Conservation (phyloP, 2,888 invertebrate genomes). For the Galerucella pusilla region DNA sequence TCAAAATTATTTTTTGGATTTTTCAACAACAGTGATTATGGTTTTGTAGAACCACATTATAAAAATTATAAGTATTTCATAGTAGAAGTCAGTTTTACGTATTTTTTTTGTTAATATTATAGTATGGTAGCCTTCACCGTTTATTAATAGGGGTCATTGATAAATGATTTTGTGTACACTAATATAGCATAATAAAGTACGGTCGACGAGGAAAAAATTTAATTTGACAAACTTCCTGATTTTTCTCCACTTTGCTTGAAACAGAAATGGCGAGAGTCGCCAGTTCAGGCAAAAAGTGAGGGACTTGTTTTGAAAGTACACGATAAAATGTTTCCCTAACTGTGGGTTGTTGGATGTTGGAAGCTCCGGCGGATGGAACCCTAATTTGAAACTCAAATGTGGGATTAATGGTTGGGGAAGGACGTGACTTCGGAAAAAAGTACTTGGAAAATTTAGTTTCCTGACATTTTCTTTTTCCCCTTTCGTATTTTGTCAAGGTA, state of each 20-base stretch:
- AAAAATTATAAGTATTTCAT: no score
- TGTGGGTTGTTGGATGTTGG: constrained; percentile 22
- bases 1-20: no score
- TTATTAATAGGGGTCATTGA: no score
- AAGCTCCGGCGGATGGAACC: constrained; percentile 25
- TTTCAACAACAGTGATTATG: no score
- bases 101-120: no score
- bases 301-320: constrained; percentile 31
- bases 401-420: constrained; percentile 36
- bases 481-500: constrained; percentile 33
- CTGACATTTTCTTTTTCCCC: constrained; percentile 31
- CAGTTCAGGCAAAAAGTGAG: constrained; percentile 7
- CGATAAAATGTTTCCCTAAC: constrained; percentile 35
- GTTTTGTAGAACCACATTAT: no score
- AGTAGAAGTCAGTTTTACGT: no score
- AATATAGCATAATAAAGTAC: no score
- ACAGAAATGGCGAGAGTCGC: not conserved
- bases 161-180: no score
- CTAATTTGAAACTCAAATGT: constrained; percentile 43
- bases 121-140: no score
- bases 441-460: constrained; percentile 28
- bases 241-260: not conserved
- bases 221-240: not conserved
- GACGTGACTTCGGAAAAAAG: constrained; percentile 39
- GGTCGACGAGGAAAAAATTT: no score